phyloP scores from a whole-genome alignment of 2,888 invertebrate species.

The Tuta absoluta region DNA sequence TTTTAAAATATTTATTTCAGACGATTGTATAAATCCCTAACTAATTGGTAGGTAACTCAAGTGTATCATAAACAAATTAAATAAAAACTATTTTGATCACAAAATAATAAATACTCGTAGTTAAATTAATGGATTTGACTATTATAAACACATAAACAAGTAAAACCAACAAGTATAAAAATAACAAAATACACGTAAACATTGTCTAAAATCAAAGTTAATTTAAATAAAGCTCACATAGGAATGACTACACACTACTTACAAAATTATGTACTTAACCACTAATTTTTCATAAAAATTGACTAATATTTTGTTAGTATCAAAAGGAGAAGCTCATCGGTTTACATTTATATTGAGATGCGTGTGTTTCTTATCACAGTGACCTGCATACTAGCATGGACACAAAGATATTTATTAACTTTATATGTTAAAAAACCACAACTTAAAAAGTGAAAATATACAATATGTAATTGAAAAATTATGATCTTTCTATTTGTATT shows the following conservation, averaged over 20 bases:
- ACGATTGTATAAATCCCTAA: conserved; percentile 31
- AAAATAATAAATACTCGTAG: not conserved
- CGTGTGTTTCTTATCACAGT: conserved; percentile 63
- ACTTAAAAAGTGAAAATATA: not conserved
- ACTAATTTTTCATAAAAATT: conserved; percentile 46
- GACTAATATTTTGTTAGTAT: conserved; percentile 50
- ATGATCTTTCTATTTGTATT: too few relatives aligned
- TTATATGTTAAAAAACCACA: not conserved
- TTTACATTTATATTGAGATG: conserved; percentile 39
- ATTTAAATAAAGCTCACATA: conserved; percentile 59
- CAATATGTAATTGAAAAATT: too few relatives aligned
- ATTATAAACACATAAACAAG: conserved; percentile 2
- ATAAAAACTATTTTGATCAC: not conserved
- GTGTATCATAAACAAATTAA: conserved; percentile 46
- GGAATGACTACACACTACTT: conserved; percentile 36
- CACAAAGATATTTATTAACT: not conserved
- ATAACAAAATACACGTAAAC: conserved; percentile 36
- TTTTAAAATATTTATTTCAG: conserved; percentile 42
- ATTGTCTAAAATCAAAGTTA: conserved; percentile 24
- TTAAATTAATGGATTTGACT: not conserved
- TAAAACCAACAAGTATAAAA: conserved; percentile 35
- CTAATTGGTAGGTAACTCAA: conserved; percentile 52
- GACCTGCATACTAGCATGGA: conserved; percentile 43
- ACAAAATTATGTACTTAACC: conserved; percentile 30
- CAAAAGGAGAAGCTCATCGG: conserved; percentile 52